A percentile compares a stretch with the other conserved stretches of the same genome.
phyloP scores from a whole-genome alignment of 2,797 vertebrate species.

The Myotis findleyi region DNA sequence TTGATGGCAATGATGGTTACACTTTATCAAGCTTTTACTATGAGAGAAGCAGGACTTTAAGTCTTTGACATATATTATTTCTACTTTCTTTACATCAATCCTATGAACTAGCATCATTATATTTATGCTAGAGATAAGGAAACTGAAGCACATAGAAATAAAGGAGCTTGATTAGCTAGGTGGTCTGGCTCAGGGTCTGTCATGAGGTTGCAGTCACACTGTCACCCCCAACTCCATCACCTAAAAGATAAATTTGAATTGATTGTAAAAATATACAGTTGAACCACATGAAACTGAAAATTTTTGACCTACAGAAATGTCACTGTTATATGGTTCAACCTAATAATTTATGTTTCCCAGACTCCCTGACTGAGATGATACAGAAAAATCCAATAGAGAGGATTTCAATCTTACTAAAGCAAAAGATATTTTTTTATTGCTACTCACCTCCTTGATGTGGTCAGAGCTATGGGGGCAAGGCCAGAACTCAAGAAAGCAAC shows the following conservation, averaged over 20 bases:
- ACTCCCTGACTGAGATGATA: slow-evolving; percentile 43
- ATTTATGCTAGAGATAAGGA: neutral
- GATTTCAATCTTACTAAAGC: slow-evolving; percentile 83
- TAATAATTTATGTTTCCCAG: slow-evolving; percentile 74
- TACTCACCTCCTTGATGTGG: slow-evolving; percentile 88
- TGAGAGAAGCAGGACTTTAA: neutral
- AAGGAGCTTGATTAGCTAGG: neutral
- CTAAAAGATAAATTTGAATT: slow-evolving; percentile 47
- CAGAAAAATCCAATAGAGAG: slow-evolving; percentile 44
- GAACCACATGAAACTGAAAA: slow-evolving; percentile 40
- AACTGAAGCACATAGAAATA: neutral
- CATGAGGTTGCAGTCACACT: neutral
- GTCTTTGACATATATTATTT: neutral
- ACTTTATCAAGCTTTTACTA: neutral
- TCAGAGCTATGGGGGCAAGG: slow-evolving; percentile 83
- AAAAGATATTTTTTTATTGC: slow-evolving; percentile 81
- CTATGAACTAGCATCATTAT: neutral
- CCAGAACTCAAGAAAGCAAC: slow-evolving; percentile 86
- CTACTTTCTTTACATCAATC: neutral
- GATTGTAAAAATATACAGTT: neutral
- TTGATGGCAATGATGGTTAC: neutral
- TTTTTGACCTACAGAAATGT: slow-evolving; percentile 59
- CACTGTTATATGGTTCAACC: slow-evolving; percentile 38
- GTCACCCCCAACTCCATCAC: neutral
- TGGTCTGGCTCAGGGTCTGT: neutral